phyloP scores from a whole-genome alignment of 1,140 invertebrate species.

The Procambarus clarkii region DNA sequence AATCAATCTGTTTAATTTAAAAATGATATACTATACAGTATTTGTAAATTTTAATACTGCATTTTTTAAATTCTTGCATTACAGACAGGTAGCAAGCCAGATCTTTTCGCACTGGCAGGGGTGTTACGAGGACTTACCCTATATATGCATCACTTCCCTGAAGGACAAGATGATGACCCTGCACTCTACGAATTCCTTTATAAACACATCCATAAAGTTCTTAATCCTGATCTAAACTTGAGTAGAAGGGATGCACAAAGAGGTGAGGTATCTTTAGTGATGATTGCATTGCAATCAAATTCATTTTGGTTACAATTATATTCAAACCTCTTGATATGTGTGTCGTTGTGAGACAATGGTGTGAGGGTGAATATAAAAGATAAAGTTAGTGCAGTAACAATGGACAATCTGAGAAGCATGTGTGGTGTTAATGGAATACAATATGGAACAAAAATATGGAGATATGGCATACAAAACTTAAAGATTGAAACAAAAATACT shows the following conservation, averaged over 20 bases:
- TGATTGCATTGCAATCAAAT: neutral
- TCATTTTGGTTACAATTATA: no score
- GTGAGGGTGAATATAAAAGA: no score
- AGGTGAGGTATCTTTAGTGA: conserved; percentile 43
- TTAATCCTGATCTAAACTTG: conserved; percentile 67
- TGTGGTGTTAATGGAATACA: no score
- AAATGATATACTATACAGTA: neutral
- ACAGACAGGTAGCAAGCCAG: conserved; percentile 31
- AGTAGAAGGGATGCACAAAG: conserved; percentile 68
- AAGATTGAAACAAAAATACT: no score
- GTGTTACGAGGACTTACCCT: conserved; percentile 56
- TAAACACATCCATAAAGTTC: conserved; percentile 53
- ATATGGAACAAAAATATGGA: no score
- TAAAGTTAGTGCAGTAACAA: no score
- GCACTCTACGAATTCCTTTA: conserved; percentile 49
- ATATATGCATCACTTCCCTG: conserved; percentile 66
- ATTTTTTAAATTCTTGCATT: neutral
- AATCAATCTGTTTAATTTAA: no score
- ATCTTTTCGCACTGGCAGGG: conserved; percentile 55
- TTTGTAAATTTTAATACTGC: neutral
- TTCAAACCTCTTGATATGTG: no score
- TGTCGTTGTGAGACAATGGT: no score
- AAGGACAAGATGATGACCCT: conserved; percentile 62
- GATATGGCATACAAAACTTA: no score
- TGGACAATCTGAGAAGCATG: no score